A percentile compares a stretch with the other conserved stretches of the same genome.
Conservation (phyloP, 2,113 vertebrate genomes). For the Cinclus cinclus region DNA sequence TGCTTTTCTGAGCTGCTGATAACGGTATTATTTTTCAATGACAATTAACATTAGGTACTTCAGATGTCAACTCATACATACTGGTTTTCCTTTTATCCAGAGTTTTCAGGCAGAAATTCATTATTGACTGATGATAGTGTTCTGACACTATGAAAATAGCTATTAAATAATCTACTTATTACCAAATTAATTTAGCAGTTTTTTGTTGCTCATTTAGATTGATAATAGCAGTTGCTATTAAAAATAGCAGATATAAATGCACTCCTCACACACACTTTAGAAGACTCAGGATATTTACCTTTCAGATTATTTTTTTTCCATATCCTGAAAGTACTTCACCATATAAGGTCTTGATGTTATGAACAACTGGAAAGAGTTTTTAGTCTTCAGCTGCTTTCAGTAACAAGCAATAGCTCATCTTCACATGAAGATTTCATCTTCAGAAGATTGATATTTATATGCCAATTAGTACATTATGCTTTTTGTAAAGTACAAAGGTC, state of each 20-base stretch:
- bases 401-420: neutral
- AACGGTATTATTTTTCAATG: fast-evolving
- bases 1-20: neutral
- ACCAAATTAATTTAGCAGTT: neutral
- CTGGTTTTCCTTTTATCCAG: neutral
- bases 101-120: neutral
- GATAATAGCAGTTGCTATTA: neutral
- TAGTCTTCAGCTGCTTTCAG: neutral
- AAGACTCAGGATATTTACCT: neutral
- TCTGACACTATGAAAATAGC: neutral
- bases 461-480: neutral
- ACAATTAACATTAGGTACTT: neutral
- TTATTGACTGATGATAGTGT: neutral
- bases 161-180: neutral
- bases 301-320: neutral
- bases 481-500: neutral
- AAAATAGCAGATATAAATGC: neutral
- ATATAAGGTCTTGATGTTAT: neutral
- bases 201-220: neutral
- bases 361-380: neutral
- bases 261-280: neutral
- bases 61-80: neutral
- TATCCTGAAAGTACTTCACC: neutral
- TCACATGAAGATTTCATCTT: neutral
- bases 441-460: neutral